A percentile compares a stretch with the other conserved stretches of the same genome.
Evolutionary conservation across 2,797 vertebrate species (phyloP).

Genomic region (Onychomys arenicola): DNA sequence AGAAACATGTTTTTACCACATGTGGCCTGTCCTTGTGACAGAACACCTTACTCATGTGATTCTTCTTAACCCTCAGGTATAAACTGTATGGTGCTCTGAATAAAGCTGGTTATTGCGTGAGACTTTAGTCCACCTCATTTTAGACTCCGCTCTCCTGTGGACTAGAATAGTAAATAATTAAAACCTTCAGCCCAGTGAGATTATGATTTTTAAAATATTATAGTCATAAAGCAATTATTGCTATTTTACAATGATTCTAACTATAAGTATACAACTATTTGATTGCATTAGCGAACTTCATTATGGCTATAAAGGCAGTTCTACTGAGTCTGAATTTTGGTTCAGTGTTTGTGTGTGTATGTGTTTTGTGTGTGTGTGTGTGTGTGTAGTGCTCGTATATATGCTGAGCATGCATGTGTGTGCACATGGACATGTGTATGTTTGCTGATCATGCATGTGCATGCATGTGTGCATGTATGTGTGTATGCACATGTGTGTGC

Average conservation of each 20-base stretch:
- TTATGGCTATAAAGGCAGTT: background rate
- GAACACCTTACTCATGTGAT: background rate
- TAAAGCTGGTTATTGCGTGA: too few species aligned
- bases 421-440: too few species aligned
- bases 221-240: slow-evolving; percentile 35
- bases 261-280: background rate
- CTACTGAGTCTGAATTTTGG: background rate
- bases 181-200: background rate
- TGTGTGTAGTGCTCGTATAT: background rate
- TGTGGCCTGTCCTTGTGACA: background rate
- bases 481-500: background rate
- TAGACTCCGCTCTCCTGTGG: background rate
- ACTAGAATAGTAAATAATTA: background rate
- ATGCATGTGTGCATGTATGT: background rate
- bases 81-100: background rate
- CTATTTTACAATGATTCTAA: background rate
- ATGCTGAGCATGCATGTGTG: background rate
- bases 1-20: background rate
- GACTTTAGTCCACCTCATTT: background rate
- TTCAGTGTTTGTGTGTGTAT: background rate
- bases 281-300: too few species aligned
- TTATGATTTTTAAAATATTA: slow-evolving; percentile 43
- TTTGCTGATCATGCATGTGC: background rate
- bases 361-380: background rate
- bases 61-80: background rate